phyloP scores from a whole-genome alignment of 1,140 invertebrate genomes.

The Hylaeus anthracinus region DNA sequence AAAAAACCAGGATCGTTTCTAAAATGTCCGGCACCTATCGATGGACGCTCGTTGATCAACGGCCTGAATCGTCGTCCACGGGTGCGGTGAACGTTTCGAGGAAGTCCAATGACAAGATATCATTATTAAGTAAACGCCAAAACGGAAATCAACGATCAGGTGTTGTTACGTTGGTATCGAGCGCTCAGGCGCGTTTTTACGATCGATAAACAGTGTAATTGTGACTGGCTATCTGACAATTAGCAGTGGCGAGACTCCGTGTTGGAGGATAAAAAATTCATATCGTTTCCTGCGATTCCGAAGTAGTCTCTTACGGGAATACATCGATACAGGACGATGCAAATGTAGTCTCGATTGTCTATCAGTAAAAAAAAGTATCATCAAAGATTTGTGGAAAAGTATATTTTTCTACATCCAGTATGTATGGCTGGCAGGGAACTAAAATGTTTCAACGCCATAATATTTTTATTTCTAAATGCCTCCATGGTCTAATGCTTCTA shows the following conservation, averaged over 20 bases:
- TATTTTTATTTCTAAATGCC: no score
- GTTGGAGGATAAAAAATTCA: constrained; percentile 8
- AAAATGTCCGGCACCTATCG: not conserved
- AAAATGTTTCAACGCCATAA: no score
- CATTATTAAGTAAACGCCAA: constrained; percentile 25
- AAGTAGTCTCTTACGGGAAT: not conserved
- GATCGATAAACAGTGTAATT: constrained; percentile 40
- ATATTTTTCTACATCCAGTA: no score
- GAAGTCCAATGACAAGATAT: constrained; percentile 27
- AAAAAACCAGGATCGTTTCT: not conserved
- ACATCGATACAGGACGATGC: not conserved
- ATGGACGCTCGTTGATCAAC: not conserved
- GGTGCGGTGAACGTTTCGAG: not conserved
- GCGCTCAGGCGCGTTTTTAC: constrained; percentile 8
- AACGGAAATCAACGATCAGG: constrained; percentile 37
- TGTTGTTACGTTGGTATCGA: constrained; percentile 11
- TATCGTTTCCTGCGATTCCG: constrained; percentile 26
- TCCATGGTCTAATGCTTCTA: no score
- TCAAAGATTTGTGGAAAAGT: no score
- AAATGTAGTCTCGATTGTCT: not conserved
- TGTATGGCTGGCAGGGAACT: no score
- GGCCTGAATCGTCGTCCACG: not conserved
- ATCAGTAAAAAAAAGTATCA: not conserved
- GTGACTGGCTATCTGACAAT: constrained; percentile 24
- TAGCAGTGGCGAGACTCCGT: constrained; percentile 5